Conservation (phyloP, 2,113 vertebrate genomes). For the Diphyllodes magnificus region DNA sequence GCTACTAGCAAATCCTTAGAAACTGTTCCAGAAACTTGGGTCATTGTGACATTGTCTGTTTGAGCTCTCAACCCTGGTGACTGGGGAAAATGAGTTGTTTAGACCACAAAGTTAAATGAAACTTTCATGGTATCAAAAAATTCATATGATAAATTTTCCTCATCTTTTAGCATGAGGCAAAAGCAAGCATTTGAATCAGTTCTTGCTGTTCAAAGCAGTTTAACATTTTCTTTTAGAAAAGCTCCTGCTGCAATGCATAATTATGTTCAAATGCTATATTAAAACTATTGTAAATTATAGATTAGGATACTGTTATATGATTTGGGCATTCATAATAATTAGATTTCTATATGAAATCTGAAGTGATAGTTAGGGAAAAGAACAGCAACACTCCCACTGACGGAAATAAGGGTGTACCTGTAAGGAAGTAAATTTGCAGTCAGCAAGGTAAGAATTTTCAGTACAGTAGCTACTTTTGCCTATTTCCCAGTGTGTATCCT, state of each 20-base stretch:
- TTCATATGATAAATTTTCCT: not conserved
- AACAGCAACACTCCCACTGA: not conserved
- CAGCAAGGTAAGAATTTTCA: not conserved
- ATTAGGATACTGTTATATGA: not conserved
- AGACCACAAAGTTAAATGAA: not conserved
- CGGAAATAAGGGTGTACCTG: not conserved
- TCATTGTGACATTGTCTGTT: not conserved
- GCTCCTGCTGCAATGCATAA: not conserved
- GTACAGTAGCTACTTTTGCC: not conserved
- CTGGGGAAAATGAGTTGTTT: not conserved
- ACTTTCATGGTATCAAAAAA: not conserved
- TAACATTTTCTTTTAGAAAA: not conserved
- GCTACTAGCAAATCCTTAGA: not conserved
- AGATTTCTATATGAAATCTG: not conserved
- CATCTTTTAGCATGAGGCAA: not conserved
- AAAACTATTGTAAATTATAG: not conserved
- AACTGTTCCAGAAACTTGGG: not conserved
- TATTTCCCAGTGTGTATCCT: not conserved
- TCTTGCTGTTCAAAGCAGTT: not conserved
- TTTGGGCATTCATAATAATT: not conserved
- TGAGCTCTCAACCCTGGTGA: not conserved
- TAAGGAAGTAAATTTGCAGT: not conserved
- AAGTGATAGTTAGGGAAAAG: not conserved
- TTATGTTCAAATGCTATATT: not conserved
- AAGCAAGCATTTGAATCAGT: not conserved